Conservation (phyloP, 2,113 vertebrate genomes). For the Odocoileus hemionus region DNA sequence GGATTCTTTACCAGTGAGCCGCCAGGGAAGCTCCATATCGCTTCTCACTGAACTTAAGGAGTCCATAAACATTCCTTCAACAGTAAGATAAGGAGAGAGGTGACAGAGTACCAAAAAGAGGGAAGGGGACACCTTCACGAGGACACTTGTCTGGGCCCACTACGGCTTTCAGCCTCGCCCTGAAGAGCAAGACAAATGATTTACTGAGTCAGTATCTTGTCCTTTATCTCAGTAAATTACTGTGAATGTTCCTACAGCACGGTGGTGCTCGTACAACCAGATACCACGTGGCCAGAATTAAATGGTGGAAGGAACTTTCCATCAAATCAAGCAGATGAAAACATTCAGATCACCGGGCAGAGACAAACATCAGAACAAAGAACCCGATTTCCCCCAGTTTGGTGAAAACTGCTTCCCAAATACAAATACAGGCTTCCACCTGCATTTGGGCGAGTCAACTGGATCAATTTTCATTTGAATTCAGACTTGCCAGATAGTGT, state of each 20-base stretch:
- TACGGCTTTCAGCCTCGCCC: background rate
- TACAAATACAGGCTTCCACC: slow-evolving; percentile 15
- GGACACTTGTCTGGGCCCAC: background rate
- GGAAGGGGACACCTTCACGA: background rate
- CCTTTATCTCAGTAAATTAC: background rate
- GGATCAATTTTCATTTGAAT: slow-evolving; percentile 35
- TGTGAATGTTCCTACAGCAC: background rate
- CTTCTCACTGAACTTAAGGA: background rate
- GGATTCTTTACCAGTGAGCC: background rate
- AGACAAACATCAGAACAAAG: background rate
- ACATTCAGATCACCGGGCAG: background rate
- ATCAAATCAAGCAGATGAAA: background rate
- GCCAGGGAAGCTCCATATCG: background rate
- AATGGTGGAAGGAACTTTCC: background rate
- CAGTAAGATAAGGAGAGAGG: background rate
- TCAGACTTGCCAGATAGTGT: slow-evolving; percentile 49
- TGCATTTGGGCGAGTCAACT: background rate
- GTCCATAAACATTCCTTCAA: background rate
- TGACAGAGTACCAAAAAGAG: background rate
- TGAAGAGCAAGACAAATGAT: background rate
- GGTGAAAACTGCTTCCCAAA: background rate
- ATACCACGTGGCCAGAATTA: background rate
- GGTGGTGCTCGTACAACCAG: background rate
- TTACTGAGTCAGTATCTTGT: background rate
- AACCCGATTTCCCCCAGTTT: background rate